Evolutionary conservation across 2,888 invertebrate species (phyloP).

Genomic region (Notodonta ziczac): DNA sequence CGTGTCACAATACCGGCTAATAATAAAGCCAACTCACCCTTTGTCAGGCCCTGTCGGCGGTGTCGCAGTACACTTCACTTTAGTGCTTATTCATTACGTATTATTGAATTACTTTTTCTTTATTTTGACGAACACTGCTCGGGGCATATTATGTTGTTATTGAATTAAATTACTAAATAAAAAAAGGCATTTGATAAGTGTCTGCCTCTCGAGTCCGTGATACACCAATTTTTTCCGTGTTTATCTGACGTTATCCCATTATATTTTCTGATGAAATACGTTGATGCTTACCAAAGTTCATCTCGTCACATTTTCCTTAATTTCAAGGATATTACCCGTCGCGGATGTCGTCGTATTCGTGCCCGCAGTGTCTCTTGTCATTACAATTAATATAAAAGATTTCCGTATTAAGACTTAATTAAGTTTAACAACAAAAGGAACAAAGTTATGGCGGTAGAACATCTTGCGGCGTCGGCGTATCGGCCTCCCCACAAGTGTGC

Average conservation of each 20-base stretch:
- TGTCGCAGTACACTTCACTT: slow-evolving; percentile 61
- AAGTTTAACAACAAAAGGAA: slow-evolving; percentile 65
- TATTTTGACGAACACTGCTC: neutral
- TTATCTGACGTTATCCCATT: slow-evolving; percentile 20
- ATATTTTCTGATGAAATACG: slow-evolving; percentile 24
- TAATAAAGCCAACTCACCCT: slow-evolving; percentile 65
- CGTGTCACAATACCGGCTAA: slow-evolving; percentile 54
- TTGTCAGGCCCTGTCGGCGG: slow-evolving; percentile 64
- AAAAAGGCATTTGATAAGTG: slow-evolving; percentile 18
- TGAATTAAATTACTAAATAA: slow-evolving; percentile 2
- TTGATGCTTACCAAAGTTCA: slow-evolving; percentile 25
- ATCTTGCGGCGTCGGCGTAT: slow-evolving; percentile 64
- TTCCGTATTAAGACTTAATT: slow-evolving; percentile 8
- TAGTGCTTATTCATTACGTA: slow-evolving; percentile 36
- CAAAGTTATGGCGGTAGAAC: slow-evolving; percentile 60
- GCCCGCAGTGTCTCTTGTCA: slow-evolving; percentile 9
- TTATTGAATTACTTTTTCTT: slow-evolving; percentile 34
- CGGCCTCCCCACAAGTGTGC: slow-evolving; percentile 55
- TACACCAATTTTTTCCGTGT: slow-evolving; percentile 20
- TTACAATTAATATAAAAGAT: neutral
- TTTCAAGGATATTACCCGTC: slow-evolving; percentile 15
- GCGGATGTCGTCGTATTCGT: slow-evolving; percentile 15
- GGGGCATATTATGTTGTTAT: neutral
- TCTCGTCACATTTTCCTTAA: slow-evolving; percentile 21
- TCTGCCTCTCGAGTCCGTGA: slow-evolving; percentile 3